Conservation (phyloP, 2,797 vertebrate species). For the Gallinago solitaria region DNA sequence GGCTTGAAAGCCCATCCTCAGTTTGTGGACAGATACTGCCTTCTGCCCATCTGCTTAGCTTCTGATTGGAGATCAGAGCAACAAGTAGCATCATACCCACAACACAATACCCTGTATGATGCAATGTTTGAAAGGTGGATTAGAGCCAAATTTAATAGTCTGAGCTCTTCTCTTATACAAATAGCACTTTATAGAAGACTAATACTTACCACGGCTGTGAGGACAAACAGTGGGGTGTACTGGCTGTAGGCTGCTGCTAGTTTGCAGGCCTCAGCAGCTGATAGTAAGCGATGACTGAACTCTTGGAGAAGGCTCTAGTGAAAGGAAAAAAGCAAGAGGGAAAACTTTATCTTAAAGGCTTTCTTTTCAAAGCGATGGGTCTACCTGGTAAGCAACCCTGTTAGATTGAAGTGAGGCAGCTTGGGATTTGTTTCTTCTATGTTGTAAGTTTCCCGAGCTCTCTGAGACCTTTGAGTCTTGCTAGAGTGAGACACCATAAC, state of each 20-base stretch:
- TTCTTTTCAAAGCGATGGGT: neutral
- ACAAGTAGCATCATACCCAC: neutral
- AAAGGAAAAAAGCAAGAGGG: neutral
- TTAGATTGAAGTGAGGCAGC: neutral
- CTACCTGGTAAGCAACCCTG: neutral
- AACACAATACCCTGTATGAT: neutral
- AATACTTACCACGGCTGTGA: conserved; percentile 86
- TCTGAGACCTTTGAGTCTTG: neutral
- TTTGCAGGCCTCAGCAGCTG: conserved; percentile 89
- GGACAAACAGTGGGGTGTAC: conserved; percentile 90
- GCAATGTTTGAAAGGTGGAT: neutral
- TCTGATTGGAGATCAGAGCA: neutral
- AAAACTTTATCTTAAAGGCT: neutral
- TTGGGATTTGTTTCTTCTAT: neutral
- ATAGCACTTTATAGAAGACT: neutral
- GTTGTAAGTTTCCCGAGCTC: neutral
- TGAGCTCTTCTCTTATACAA: neutral
- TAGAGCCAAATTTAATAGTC: neutral
- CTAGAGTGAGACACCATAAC: neutral
- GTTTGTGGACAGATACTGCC: neutral
- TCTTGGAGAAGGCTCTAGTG: conserved; percentile 81
- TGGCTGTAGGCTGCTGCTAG: conserved; percentile 89
- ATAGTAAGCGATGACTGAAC: conserved; percentile 83
- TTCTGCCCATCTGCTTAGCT: neutral
- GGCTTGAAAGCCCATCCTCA: neutral